Percentiles rank a stretch among this genome's conserved stretches.
phyloP scores from a whole-genome alignment of 2,113 vertebrate species.

The Limanda limanda region DNA sequence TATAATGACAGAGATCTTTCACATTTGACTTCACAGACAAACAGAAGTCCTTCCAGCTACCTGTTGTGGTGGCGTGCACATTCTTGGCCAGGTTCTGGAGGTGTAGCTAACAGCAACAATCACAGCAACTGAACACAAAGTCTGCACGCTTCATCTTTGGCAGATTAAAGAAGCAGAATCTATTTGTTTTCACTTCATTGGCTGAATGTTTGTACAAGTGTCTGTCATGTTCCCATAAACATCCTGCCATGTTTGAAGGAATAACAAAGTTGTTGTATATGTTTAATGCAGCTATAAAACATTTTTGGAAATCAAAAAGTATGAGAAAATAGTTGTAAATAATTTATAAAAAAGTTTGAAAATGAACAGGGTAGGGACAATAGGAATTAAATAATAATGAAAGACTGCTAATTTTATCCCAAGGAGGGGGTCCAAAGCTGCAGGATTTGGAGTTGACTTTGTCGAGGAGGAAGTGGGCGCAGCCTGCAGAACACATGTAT shows the following conservation, averaged over 20 bases:
- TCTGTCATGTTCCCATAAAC: too few relatives aligned
- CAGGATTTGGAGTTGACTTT: constrained; percentile 19
- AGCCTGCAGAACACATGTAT: constrained; percentile 14
- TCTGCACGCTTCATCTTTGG: neutral
- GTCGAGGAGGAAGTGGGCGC: constrained; percentile 7
- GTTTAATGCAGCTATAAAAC: neutral
- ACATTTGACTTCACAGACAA: constrained; percentile 7
- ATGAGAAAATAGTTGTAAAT: neutral
- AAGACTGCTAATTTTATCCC: constrained; percentile 3
- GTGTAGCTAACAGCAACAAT: neutral
- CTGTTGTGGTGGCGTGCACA: neutral
- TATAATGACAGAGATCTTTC: constrained; percentile 2
- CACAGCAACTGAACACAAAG: neutral
- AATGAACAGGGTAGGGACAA: neutral
- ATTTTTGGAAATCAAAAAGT: neutral
- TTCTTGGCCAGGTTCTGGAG: neutral
- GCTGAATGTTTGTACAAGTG: too few relatives aligned
- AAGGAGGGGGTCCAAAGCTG: neutral
- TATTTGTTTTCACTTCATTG: constrained; percentile 1
- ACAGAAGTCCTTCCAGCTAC: neutral
- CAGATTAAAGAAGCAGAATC: neutral
- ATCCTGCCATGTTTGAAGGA: neutral
- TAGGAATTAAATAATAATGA: neutral
- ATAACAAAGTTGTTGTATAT: neutral
- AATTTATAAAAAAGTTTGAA: constrained; percentile 7